A percentile compares a stretch with the other conserved stretches of the same genome.
These are phyloP conservation scores for Bucco capensis DNA, from an alignment of 2,113 vertebrate species.

Conservation along the genomic window DNA sequence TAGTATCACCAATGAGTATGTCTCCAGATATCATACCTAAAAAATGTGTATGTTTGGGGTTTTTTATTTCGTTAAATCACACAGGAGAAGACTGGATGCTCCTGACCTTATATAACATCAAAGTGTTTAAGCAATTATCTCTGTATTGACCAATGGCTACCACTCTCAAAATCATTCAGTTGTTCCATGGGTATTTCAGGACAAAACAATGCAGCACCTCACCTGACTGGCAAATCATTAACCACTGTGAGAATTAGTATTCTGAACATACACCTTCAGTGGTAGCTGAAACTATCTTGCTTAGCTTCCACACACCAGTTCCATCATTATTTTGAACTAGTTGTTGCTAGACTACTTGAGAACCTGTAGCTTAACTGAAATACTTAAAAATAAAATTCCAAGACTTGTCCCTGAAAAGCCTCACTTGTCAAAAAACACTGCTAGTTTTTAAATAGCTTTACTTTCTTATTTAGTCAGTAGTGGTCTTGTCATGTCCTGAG, in stretches of 20 bases:
- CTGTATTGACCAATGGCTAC: background rate
- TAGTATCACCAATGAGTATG: accelerated
- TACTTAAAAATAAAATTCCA: background rate
- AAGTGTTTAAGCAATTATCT: background rate
- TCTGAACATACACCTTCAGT: background rate
- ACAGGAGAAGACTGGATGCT: background rate
- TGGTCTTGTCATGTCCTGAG: background rate
- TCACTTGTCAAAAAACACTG: accelerated
- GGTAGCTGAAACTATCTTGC: background rate
- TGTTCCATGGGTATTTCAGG: background rate
- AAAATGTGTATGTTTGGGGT: accelerated
- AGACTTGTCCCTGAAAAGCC: background rate
- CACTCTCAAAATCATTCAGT: background rate
- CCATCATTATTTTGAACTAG: background rate
- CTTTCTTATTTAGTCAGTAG: background rate
- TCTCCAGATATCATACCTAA: background rate
- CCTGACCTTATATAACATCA: background rate
- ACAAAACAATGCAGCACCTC: background rate
- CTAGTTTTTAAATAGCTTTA: background rate
- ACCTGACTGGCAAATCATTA: background rate
- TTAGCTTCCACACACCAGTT: background rate
- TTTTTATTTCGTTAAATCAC: background rate
- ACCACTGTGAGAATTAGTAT: background rate
- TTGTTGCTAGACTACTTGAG: background rate
- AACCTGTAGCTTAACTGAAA: background rate